Evolutionary conservation across 2,113 vertebrate genomes (phyloP), one percentile per base, ranked within the genome.

Genomic region (Columba livia): DNA sequence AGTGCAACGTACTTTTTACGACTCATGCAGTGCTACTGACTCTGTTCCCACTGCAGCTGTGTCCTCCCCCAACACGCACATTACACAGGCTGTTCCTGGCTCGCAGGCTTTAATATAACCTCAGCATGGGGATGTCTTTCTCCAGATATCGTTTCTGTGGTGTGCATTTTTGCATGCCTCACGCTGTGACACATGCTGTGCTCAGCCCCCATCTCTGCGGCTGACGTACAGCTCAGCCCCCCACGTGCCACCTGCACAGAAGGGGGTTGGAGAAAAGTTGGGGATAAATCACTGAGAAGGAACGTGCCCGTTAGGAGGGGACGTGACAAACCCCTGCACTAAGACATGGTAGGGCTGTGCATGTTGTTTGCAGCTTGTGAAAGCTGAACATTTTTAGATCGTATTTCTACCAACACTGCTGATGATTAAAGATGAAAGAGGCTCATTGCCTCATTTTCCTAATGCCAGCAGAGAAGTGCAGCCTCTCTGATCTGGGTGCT

Each of bases 281-380:
- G 34, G 78, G 5, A 71, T 44, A 65, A 93, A 75, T 69, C 48
- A 20, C 80, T 36, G 70, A 40, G 89, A 48, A 48, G 60, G 69
- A 91, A 69, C 2, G 0, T 92, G 69, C n/a, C 73, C 54, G 10
- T 44, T 8, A 28, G 28, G 12, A 31, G 25, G 15, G 56, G 11
- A 89, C 0, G 10, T 94, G 94, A 91, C 89, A 85, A 82, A 74
- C 24, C 29, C 18, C 57, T 50, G 57, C 61, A 34, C 54, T 32
- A 3, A 83, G 62, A 57, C 15, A 3, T 58, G 4, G 1, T 32
- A 44, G 34, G 24, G 29, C 44, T 96, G 29, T 85, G 57, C 78
- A 19, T 80, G 56, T 75, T 81, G 72, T 66, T 85, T 57, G 56
- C 57, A 36, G 92, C 85, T 73, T 65, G 70, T 72, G 44, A 82